Percentiles rank a stretch among this genome's conserved stretches.
These are phyloP conservation scores for Rhadina sibilatrix DNA, from an alignment of 2,113 vertebrate species.

Conservation along the genomic window DNA sequence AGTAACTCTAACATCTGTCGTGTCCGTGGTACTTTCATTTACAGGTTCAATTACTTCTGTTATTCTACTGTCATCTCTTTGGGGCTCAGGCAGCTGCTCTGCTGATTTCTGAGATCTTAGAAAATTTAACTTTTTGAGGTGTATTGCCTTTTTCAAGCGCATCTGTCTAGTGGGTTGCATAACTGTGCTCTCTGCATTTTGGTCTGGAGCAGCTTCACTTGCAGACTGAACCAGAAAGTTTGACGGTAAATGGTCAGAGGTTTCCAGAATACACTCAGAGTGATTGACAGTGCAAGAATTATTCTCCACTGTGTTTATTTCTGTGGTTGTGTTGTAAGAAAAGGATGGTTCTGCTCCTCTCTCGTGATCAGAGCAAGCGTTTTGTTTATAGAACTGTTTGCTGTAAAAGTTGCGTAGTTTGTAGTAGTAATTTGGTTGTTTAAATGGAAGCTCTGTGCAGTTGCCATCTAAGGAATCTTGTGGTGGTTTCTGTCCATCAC, in stretches of 20 bases:
- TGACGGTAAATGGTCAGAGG: constrained; percentile 69
- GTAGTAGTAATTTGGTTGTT: constrained; percentile 81
- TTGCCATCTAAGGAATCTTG: constrained; percentile 55
- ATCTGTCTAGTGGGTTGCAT: constrained; percentile 73
- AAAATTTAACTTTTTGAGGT: constrained; percentile 93
- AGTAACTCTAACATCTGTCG: not conserved
- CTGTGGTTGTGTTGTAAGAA: constrained; percentile 10
- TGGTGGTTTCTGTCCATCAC: constrained; percentile 58
- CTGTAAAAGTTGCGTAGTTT: constrained; percentile 93
- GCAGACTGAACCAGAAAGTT: constrained; percentile 74
- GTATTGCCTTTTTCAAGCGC: constrained; percentile 87
- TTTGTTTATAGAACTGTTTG: constrained; percentile 88
- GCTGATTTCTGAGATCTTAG: constrained; percentile 82
- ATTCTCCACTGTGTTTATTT: constrained; percentile 11
- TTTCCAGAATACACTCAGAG: constrained; percentile 64
- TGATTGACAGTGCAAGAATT: constrained; percentile 62
- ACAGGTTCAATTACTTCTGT: constrained; percentile 11
- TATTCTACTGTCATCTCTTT: not conserved
- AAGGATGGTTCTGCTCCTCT: constrained; percentile 70
- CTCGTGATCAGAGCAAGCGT: constrained; percentile 43
- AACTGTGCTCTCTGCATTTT: constrained; percentile 45
- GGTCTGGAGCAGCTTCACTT: constrained; percentile 63
- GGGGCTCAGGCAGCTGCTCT: constrained; percentile 66
- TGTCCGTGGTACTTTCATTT: constrained; percentile 23
- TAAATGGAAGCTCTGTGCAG: constrained; percentile 74